Evolutionary conservation across 2,113 vertebrate species (phyloP).

Genomic region (Zapus hudsonius): DNA sequence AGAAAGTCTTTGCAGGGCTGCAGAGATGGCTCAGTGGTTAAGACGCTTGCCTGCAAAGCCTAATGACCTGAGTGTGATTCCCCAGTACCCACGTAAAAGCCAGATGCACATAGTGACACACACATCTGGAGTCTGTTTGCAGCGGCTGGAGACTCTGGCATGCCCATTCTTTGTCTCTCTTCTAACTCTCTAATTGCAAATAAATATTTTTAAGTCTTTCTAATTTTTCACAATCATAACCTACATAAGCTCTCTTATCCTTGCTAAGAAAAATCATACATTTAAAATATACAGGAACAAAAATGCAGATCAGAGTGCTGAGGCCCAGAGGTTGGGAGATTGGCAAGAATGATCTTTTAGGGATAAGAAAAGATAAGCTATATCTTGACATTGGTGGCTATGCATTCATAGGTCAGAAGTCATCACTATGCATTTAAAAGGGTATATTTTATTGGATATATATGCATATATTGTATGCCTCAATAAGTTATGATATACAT

Average conservation of each 20-base stretch:
- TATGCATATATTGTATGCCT: constrained; percentile 4
- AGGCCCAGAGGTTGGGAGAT: background rate
- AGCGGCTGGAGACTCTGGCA: too few species aligned
- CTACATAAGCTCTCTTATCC: background rate
- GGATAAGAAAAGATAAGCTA: background rate
- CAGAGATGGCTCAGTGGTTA: too few species aligned
- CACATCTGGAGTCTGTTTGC: too few species aligned
- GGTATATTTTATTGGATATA: background rate
- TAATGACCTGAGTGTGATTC: too few species aligned
- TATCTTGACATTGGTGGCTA: background rate
- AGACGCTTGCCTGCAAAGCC: too few species aligned
- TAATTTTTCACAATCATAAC: background rate
- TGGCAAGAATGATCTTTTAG: background rate
- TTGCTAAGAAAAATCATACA: constrained; percentile 10
- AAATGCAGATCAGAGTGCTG: background rate
- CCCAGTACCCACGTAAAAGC: too few species aligned
- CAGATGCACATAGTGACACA: too few species aligned
- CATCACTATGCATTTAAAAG: background rate
- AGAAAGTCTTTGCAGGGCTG: too few species aligned
- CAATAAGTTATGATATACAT: background rate
- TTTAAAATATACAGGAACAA: background rate
- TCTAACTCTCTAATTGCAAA: too few species aligned
- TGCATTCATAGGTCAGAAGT: constrained; percentile 13
- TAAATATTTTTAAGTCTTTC: too few species aligned
- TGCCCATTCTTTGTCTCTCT: too few species aligned